Evolutionary conservation across 2,797 vertebrate species (phyloP), one percentile per base, ranked within the genome.

Genomic region (Diglossa cyanea): DNA sequence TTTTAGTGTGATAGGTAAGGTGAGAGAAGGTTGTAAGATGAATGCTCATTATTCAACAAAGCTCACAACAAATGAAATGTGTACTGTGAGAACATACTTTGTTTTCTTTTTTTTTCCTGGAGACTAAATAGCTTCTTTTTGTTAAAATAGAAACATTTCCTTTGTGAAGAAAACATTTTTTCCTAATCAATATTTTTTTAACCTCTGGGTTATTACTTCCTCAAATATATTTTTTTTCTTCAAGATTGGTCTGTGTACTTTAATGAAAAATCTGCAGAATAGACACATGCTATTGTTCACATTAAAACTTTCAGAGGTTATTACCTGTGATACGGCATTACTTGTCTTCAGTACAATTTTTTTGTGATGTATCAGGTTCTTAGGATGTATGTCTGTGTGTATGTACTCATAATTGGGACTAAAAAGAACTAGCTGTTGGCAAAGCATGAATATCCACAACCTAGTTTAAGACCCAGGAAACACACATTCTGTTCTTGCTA

Each of bases 141-240:
- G 88, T 91, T 97, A 96, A 97, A 97, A 98, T 93, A 98, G 94
- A 98, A 94, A 97, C 98, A 97, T 94, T 98, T 82, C 72, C 80
- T 97, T 98, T 97, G 97, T 98, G 98, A 98, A 98, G 97, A 97
- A 98, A 97, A 97, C 97, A 96, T 97, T 97, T 60, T 97, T 94
- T 96, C 95, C 89, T 97, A 97, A 98, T 98, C 98, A 97, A 98
- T 98, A 98, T 97, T 97, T 98, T 98, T 97, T 98, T 95, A 96
- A 98, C 97, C 97, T 96, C 97, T 98, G 94, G 97, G 96, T 98
- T 98, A 98, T 98, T 98, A 96, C 94, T 97, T 97, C 96, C 92
- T 98, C 96, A 96, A 97, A 97, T 96, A 84, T 93, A 72, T 92
- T 94, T 96, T 87, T 87, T 96, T 93, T 71, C 58, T 76, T 78